Evolutionary conservation across 2,113 vertebrate species (phyloP).

Genomic region (Xenotilapia caudafasciata): DNA sequence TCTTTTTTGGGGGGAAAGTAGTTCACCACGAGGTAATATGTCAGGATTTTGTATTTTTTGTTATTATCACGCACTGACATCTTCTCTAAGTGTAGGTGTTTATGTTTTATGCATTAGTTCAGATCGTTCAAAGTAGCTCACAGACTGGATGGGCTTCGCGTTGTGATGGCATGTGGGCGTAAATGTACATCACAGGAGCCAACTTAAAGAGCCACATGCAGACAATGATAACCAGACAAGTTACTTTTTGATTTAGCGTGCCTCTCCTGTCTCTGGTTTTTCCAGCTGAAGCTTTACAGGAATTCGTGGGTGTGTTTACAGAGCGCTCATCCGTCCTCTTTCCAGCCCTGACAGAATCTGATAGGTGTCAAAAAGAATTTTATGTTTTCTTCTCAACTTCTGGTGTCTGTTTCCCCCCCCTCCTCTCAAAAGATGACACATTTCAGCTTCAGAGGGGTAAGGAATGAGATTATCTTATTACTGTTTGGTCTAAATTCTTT

Average conservation of each 20-base stretch:
- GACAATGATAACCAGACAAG: background rate
- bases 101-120: slow-evolving; percentile 30
- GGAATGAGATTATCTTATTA: slow-evolving; percentile 44
- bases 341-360: slow-evolving; percentile 23
- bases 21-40: background rate
- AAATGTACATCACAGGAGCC: background rate
- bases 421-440: slow-evolving; percentile 18
- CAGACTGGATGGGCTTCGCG: background rate
- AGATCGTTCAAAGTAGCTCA: background rate
- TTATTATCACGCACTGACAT: background rate
- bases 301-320: slow-evolving; percentile 56
- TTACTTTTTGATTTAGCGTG: background rate
- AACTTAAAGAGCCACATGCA: background rate
- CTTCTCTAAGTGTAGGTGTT: background rate
- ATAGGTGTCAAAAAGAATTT: slow-evolving; percentile 57
- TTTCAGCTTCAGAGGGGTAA: slow-evolving; percentile 17
- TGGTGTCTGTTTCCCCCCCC: background rate
- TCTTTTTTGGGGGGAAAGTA: background rate
- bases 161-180: slow-evolving; percentile 22
- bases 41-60: background rate
- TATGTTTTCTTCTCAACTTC: slow-evolving; percentile 30
- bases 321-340: background rate
- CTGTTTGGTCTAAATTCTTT: slow-evolving; percentile 24
- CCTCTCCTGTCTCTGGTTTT: background rate
- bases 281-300: background rate